These are phyloP conservation scores for Cardiocondyla obscurior DNA, from an alignment of 1,140 invertebrate species.

Conservation along the genomic window DNA sequence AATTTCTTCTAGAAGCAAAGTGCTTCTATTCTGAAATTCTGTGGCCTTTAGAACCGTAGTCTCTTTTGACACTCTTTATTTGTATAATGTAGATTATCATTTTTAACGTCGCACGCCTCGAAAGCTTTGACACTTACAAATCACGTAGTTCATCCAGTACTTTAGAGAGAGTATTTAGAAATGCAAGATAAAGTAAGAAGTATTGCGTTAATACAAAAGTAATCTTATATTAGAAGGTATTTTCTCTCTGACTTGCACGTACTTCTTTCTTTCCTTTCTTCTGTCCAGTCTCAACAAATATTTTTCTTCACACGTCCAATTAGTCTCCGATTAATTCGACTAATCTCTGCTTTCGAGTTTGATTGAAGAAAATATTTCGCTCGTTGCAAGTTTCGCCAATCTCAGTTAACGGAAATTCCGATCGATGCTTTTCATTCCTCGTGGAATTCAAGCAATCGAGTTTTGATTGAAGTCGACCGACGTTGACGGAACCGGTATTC, in stretches of 20 bases:
- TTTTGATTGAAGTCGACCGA: slow-evolving; percentile 46
- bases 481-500: slow-evolving; percentile 41
- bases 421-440: not conserved
- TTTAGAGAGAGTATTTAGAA: slow-evolving; percentile 31
- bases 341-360: not conserved
- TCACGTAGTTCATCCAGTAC: not conserved
- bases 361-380: not conserved
- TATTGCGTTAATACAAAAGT: slow-evolving; percentile 5
- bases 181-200: slow-evolving; percentile 27
- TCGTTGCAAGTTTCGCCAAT: not conserved
- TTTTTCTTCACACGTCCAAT: not conserved
- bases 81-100: slow-evolving; percentile 48
- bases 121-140: slow-evolving; percentile 18
- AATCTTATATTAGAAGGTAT: not conserved
- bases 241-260: slow-evolving; percentile 21
- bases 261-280: slow-evolving; percentile 12
- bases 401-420: not conserved
- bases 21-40: not conserved
- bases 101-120: slow-evolving; percentile 53
- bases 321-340: not conserved
- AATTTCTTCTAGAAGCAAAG: not conserved
- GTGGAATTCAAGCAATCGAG: not conserved
- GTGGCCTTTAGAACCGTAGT: not conserved
- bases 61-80: not conserved
- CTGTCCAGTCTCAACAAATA: not conserved